Percentiles rank a stretch among this genome's conserved stretches.
phyloP scores from a whole-genome alignment of 1,140 invertebrate species.

The Melipona quadrifasciata region DNA sequence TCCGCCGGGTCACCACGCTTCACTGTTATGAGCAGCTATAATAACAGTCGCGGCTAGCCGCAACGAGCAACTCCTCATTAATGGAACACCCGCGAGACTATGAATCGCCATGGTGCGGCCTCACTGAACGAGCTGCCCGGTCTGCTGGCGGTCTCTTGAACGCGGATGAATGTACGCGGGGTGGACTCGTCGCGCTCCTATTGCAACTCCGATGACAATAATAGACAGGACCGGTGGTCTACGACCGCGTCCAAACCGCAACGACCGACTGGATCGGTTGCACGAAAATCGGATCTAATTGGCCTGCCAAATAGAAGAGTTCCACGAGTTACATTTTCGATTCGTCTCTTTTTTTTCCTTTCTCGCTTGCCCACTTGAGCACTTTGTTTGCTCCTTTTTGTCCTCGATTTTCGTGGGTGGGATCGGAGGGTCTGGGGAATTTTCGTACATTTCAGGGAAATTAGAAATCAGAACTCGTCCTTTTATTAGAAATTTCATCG shows the following conservation, averaged over 20 bases:
- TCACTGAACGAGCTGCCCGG: conserved; percentile 69
- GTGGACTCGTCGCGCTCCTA: conserved; percentile 54
- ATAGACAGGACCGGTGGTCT: conserved; percentile 64
- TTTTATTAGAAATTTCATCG: too few relatives aligned
- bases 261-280: conserved; percentile 38
- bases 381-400: rapidly evolving
- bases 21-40: conserved; percentile 80
- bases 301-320: neutral
- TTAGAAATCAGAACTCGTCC: too few relatives aligned
- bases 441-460: too few relatives aligned
- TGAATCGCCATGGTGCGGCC: conserved; percentile 76
- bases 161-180: conserved; percentile 74
- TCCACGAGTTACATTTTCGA: neutral
- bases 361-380: neutral
- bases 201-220: conserved; percentile 63
- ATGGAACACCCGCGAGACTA: conserved; percentile 77
- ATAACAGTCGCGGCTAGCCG: conserved; percentile 74
- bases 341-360: neutral
- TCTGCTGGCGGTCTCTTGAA: conserved; percentile 60
- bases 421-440: neutral
- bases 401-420: neutral
- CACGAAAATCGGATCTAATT: conserved; percentile 45
- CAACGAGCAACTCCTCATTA: conserved; percentile 76
- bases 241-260: conserved; percentile 31
- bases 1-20: conserved; percentile 33